phyloP scores from a whole-genome alignment of 2,113 vertebrate genomes.

The Triplophysa rosa region DNA sequence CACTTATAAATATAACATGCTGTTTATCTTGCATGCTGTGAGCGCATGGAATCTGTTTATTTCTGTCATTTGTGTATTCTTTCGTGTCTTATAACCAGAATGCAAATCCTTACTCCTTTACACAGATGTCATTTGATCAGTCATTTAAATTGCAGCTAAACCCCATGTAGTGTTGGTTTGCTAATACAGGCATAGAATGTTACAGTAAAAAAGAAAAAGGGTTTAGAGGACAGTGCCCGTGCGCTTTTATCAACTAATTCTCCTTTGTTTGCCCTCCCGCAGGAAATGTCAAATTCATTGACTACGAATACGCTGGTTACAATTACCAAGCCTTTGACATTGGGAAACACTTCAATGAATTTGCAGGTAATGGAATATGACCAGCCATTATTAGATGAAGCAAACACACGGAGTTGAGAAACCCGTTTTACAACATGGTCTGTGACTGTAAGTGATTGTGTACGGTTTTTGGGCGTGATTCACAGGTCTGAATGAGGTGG shows the following conservation, averaged over 20 bases:
- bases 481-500: conserved; percentile 92
- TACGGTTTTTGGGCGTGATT: conserved; percentile 19
- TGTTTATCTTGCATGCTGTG: conserved; percentile 14
- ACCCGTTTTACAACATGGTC: background rate
- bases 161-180: conserved; percentile 57
- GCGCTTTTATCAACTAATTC: conserved; percentile 65
- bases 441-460: background rate
- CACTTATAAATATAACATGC: background rate
- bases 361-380: conserved; percentile 82
- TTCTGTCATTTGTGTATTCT: background rate
- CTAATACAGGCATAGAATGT: conserved; percentile 34
- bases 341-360: conserved; percentile 99
- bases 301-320: conserved; percentile 98
- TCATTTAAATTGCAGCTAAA: conserved; percentile 38
- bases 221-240: conserved; percentile 32
- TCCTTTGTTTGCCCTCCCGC: conserved; percentile 76
- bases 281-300: conserved; percentile 97
- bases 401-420: background rate
- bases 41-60: conserved; percentile 4
- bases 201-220: conserved; percentile 42
- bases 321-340: conserved; percentile 99
- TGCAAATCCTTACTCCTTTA: conserved; percentile 74
- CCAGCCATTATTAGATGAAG: background rate
- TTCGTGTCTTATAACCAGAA: conserved; percentile 60
- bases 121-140: conserved; percentile 51